Evolutionary conservation across 1,140 invertebrate genomes (phyloP), one percentile per base, ranked within the genome.

Genomic region (Gonatopus flavifemur): DNA sequence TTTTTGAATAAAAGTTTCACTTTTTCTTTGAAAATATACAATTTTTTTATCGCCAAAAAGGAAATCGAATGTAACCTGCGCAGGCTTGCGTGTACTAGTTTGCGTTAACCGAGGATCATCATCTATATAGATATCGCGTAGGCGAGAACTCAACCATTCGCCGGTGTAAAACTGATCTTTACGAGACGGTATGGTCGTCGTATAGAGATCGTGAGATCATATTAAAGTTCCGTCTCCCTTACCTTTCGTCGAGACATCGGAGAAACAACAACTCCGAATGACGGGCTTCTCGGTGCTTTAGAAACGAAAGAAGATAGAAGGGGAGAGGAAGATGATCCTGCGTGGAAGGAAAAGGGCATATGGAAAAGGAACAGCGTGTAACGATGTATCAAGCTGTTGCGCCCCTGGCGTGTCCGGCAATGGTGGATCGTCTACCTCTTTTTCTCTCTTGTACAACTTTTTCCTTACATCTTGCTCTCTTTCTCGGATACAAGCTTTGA

Each of bases 341-440:
- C n/a, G n/a, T n/a, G n/a, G 36, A 50, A 46, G 21, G 37, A 52
- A 56, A 66, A 61, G 62, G 59, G 68, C 65, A 70, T 52, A 70
- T 67, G 60, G 67, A 64, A n/a, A n/a, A 67, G 67, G 62, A 72
- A 71, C 68, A 70, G 64, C 70, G 69, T 77, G 73, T 76, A 77
- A 77, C 73, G 72, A 77, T 76, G 73, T 74, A 77, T 75, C 72
- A 77, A 73, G 69, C 74, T 72, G 70, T 74, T 77, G 73, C 71
- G 74, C 73, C 73, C 72, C 70, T 67, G 73, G 73, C 73, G 71
- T 69, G 74, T 74, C 67, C 70, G 66, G 66, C 69, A 66, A 71
- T 72, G 59, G 60, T 64, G 69, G 63, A 71, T 67, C 65, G 66
- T 67, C 58, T n/a, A n/a, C n/a, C n/a, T n/a, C n/a, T n/a, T n/a